Evolutionary conservation across 2,888 invertebrate genomes (phyloP), one percentile per base, ranked within the genome.

Genomic region (Argyresthia albistria): DNA sequence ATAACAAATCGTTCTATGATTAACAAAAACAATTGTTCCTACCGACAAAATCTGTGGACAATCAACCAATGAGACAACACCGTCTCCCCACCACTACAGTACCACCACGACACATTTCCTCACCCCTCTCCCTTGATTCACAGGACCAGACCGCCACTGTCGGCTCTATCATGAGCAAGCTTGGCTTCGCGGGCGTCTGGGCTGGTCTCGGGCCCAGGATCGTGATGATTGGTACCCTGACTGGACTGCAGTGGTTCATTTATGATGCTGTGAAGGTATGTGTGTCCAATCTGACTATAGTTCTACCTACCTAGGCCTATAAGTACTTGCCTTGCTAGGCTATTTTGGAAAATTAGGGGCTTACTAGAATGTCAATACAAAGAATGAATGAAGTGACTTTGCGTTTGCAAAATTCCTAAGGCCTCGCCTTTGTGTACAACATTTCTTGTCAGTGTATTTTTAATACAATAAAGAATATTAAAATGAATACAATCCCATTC

Each of bases 191-290:
- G 11, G 90, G 95, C 56, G 89, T 97, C 63, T 97, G 97, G 97
- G 93, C 95, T 84, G 97, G 97, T 57, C 90, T 97, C 49, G 91
- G 90, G 47, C 96, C 97, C 56, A 95, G 97, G 89, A 98, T 98
- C 68, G 89, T 98, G 64, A 98, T 98, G 97, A 97, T 98, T 67
- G 98, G 97, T 89, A 98, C 97, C 9, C 90, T 98, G 65, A 98
- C 97, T 36, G 97, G 96, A 8, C 91, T 95, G 58, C 97, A 98
- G 76, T 98, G 97, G 97, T 97, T 97, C 90, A 97, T 97, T 86
- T 97, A 97, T 66, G 97, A 98, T 70, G 96, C 94, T n/a, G 97
- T 97, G 58, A 97, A 97, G 89, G 96, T 95, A 58, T 43, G 46
- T n/a, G 11, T 8, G 7, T 3, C 39, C 39, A 39, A 3, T 39